Evolutionary conservation across 2,888 invertebrate genomes (phyloP), one percentile per base, ranked within the genome.

Genomic region (Thera britannica): DNA sequence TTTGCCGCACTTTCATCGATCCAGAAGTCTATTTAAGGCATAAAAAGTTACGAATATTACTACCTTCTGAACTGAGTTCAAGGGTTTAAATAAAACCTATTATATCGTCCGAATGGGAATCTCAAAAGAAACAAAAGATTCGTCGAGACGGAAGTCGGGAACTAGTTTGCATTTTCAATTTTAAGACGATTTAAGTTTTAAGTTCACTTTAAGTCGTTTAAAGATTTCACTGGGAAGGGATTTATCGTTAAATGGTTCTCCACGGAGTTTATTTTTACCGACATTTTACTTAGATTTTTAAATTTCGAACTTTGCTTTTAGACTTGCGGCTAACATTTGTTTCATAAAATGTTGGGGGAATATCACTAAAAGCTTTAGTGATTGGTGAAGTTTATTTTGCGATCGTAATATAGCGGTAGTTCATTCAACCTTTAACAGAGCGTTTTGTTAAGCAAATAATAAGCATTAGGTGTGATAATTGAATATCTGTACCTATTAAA

Each of bases 121-220:
- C 72, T 67, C 69, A 75, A 81, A 79, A 78, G 80, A 80, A 83
- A 82, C 80, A 82, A 82, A 83, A 75, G 75, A 75, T 73, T 75
- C 79, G 72, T 68, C 77, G 76, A 77, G 79, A 79, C 73, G 77
- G 66, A 79, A 85, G 82, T 82, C 83, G 77, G 73, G 71, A 85
- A 89, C 84, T 89, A 87, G 88, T 89, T 89, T 89, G 86, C 89
- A 87, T 89, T 90, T 90, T 89, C 90, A 90, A 90, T 90, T 90
- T 89, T 89, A 88, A 90, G 88, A 85, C 86, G 87, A 88, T 89
- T 88, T 87, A 89, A 90, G 87, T 89, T 89, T 87, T 84, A 87
- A 89, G 87, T 86, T 85, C 81, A 78, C 79, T 84, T 83, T 81
- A 83, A 85, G 82, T 84, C 83, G 83, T 84, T 68, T 83, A 82